Conservation (phyloP, 2,113 vertebrate species). For the Syngnathus typhle region DNA sequence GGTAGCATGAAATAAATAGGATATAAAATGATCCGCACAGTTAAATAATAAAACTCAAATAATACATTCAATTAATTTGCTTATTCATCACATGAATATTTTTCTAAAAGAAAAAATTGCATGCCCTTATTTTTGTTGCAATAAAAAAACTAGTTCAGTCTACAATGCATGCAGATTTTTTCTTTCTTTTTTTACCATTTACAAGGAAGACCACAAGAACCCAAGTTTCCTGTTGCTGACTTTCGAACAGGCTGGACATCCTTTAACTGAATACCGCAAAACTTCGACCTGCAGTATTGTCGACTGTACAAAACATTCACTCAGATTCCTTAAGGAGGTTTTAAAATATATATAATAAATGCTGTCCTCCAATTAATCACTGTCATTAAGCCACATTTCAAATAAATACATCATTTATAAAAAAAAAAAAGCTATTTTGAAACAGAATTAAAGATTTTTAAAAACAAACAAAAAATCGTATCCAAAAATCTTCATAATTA, state of each 20-base stretch:
- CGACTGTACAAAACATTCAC: not conserved
- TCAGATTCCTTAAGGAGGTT: no score
- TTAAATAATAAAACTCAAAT: not conserved
- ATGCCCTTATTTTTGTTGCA: not conserved
- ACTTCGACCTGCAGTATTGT: not conserved
- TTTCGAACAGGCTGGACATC: not conserved
- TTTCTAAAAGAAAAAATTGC: not conserved
- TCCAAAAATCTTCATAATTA: no score
- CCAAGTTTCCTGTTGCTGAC: constrained; percentile 35
- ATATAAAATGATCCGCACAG: not conserved
- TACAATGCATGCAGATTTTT: not conserved
- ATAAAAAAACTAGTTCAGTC: not conserved
- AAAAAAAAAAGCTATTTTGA: no score
- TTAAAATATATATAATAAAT: no score
- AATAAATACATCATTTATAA: no score
- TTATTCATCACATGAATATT: not conserved
- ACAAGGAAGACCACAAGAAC: constrained; percentile 7
- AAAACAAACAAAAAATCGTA: no score
- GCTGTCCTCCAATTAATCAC: no score
- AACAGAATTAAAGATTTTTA: no score
- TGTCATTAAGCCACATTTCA: no score
- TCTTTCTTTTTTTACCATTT: not conserved
- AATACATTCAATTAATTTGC: not conserved
- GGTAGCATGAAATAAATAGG: not conserved
- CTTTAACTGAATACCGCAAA: not conserved